Conservation (phyloP, 2,113 vertebrate genomes). For the Urocynchramus pylzowi region DNA sequence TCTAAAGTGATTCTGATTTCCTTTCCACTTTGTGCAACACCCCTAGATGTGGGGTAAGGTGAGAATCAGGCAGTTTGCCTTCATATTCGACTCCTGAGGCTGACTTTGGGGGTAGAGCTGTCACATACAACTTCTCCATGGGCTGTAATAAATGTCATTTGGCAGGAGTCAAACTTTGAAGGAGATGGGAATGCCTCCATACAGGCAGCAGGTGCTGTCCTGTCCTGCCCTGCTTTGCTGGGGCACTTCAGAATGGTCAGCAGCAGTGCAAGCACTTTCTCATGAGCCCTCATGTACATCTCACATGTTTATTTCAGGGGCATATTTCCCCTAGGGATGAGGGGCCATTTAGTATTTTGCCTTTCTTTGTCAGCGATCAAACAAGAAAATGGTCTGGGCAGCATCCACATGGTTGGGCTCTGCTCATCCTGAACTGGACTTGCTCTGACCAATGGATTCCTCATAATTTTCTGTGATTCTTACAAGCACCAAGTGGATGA, state of each 20-base stretch:
- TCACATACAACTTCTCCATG: background rate
- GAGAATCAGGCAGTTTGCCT: background rate
- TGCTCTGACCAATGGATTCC: background rate
- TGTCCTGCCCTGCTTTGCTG: background rate
- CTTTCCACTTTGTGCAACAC: background rate
- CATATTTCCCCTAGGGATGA: background rate
- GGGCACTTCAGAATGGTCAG: background rate
- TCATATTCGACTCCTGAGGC: background rate
- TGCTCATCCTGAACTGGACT: background rate
- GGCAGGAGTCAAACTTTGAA: background rate
- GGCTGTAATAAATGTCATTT: background rate
- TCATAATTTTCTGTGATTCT: background rate
- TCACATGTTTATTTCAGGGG: background rate
- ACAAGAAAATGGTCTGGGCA: background rate
- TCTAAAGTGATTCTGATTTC: background rate
- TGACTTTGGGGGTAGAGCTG: background rate
- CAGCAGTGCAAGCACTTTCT: background rate
- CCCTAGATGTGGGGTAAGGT: background rate
- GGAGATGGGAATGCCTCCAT: background rate
- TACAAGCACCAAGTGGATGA: background rate
- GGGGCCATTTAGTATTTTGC: background rate
- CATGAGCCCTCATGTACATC: background rate
- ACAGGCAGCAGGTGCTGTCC: fast-evolving
- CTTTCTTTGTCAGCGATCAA: background rate
- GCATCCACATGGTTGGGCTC: background rate